These are phyloP conservation scores for Micrasema longulum DNA, from an alignment of 1,140 invertebrate species.

Conservation along the genomic window DNA sequence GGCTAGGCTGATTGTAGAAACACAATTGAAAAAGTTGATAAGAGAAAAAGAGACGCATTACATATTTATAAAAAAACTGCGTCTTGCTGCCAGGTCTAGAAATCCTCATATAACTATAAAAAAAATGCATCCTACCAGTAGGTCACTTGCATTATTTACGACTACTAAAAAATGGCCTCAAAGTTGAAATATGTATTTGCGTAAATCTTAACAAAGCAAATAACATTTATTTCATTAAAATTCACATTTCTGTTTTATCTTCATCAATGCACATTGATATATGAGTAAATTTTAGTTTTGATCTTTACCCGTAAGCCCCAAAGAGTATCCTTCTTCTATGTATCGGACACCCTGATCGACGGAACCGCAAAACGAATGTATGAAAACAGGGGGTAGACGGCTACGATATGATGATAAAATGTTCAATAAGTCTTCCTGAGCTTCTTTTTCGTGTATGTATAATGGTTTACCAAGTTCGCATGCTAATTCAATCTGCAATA, in stretches of 20 bases:
- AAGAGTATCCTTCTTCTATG: conserved; percentile 88
- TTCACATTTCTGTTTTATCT: too few species aligned
- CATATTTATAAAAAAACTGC: too few species aligned
- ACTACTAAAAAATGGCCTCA: too few species aligned
- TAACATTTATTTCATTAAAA: not conserved
- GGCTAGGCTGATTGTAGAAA: too few species aligned
- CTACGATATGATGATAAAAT: conserved; percentile 68
- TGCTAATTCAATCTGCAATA: conserved; percentile 82
- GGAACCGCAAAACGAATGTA: conserved; percentile 95
- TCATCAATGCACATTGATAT: not conserved
- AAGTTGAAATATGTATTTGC: too few species aligned
- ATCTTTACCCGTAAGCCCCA: conserved; percentile 82
- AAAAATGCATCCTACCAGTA: too few species aligned
- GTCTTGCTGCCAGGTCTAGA: too few species aligned
- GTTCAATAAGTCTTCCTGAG: conserved; percentile 81
- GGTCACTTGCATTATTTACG: too few species aligned
- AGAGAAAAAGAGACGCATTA: too few species aligned
- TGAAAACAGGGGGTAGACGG: conserved; percentile 82
- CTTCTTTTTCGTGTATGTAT: conserved; percentile 91
- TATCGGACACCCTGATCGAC: conserved; percentile 86
- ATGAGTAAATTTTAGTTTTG: too few species aligned
- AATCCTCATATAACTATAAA: too few species aligned
- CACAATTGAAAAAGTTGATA: too few species aligned
- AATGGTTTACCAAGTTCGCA: conserved; percentile 90
- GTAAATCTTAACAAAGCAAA: not conserved